These are phyloP conservation scores for Tretioscincus oriximinensis DNA, from an alignment of 2,113 vertebrate genomes.

Conservation along the genomic window DNA sequence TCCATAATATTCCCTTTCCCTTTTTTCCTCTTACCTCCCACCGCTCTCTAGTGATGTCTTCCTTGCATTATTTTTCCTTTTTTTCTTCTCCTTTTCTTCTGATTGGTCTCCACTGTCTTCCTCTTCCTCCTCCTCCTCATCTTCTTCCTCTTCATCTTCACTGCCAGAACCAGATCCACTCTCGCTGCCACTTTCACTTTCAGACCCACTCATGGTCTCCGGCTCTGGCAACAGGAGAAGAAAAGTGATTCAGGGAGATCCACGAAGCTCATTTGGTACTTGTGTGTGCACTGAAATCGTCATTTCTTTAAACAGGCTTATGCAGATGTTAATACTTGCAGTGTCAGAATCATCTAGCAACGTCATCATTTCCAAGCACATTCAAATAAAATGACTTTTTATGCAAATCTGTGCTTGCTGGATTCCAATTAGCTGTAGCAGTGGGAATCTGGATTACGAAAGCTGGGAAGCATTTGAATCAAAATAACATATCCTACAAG, in stretches of 20 bases:
- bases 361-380: too few species aligned
- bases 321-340: neutral
- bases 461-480: too few species aligned
- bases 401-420: too few species aligned
- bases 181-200: constrained; percentile 68
- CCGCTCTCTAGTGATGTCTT: constrained; percentile 62
- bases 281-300: neutral
- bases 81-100: constrained; percentile 78
- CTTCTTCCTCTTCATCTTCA: constrained; percentile 67
- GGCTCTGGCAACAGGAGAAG: constrained; percentile 73
- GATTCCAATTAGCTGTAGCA: too few species aligned
- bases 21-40: constrained; percentile 64
- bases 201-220: constrained; percentile 78
- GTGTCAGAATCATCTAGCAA: neutral
- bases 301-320: neutral
- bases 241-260: neutral
- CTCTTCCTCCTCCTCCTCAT: constrained; percentile 76
- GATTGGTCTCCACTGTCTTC: constrained; percentile 78
- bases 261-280: too few species aligned
- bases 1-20: too few species aligned
- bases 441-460: too few species aligned
- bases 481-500: too few species aligned
- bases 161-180: constrained; percentile 56
- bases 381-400: too few species aligned
- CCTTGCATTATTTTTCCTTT: constrained; percentile 71